Evolutionary conservation across 2,797 vertebrate species (phyloP).

Genomic region (Gallirallus australis): DNA sequence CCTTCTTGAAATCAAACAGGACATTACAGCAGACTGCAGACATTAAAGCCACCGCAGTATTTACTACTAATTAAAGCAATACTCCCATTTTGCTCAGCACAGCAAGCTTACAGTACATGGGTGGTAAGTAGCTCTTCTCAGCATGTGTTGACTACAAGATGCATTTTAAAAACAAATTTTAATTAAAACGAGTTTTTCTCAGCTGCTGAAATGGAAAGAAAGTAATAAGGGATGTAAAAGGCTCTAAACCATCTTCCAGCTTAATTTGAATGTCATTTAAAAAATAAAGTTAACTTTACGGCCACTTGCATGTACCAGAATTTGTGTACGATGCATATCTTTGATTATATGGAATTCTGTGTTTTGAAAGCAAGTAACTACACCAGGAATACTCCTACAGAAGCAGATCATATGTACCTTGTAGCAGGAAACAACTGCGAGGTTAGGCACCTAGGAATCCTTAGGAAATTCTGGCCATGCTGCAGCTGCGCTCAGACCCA

Average conservation of each 20-base stretch:
- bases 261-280: background rate
- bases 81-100: background rate
- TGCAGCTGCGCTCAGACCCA: background rate
- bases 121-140: conserved; percentile 35
- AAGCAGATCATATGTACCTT: background rate
- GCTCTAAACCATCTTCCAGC: background rate
- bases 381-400: background rate
- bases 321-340: background rate
- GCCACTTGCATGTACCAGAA: background rate
- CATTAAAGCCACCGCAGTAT: background rate
- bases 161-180: conserved; percentile 47
- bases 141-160: background rate
- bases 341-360: background rate
- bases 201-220: background rate
- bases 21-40: background rate
- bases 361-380: background rate
- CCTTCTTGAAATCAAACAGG: background rate
- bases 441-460: background rate
- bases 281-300: background rate
- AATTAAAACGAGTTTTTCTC: conserved; percentile 42
- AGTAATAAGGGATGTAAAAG: background rate
- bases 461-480: background rate
- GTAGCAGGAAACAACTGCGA: background rate
- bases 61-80: conserved; percentile 10
- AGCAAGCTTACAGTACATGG: background rate